A percentile compares a stretch with the other conserved stretches of the same genome.
Conservation (phyloP, 2,113 vertebrate species). For the Silurus asotus region DNA sequence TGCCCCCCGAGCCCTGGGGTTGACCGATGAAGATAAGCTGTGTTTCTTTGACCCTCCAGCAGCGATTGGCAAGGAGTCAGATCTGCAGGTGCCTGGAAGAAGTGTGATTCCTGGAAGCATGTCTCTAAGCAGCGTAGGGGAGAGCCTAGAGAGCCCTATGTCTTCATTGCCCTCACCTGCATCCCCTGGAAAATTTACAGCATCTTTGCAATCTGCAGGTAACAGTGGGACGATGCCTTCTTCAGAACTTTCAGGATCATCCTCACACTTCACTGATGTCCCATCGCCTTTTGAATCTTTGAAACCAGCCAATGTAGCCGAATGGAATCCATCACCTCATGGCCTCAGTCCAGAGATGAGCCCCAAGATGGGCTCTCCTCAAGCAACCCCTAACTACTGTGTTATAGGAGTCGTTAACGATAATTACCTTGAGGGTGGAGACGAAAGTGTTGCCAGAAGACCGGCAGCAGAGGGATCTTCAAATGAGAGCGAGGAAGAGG, state of each 20-base stretch:
- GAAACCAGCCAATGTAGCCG: slow-evolving; percentile 67
- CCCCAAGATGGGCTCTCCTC: slow-evolving; percentile 63
- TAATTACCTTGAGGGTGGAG: slow-evolving; percentile 53
- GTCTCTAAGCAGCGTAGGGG: slow-evolving; percentile 69
- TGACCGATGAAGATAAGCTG: slow-evolving; percentile 90
- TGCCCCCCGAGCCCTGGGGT: slow-evolving; percentile 68
- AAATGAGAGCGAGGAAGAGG: slow-evolving; percentile 64
- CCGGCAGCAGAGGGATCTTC: slow-evolving; percentile 58
- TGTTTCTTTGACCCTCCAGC: slow-evolving; percentile 80
- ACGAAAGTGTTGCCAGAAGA: slow-evolving; percentile 36
- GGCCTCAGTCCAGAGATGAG: slow-evolving; percentile 39
- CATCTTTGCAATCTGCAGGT: slow-evolving; percentile 62
- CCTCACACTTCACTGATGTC: slow-evolving; percentile 48
- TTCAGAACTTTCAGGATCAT: slow-evolving; percentile 66
- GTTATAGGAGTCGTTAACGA: slow-evolving; percentile 65
- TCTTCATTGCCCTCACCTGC: slow-evolving; percentile 70
- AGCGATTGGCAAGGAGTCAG: slow-evolving; percentile 71
- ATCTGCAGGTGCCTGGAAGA: slow-evolving; percentile 71
- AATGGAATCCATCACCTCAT: slow-evolving; percentile 74
- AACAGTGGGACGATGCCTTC: slow-evolving; percentile 65
- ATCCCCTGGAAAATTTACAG: slow-evolving; percentile 63
- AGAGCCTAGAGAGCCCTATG: slow-evolving; percentile 69
- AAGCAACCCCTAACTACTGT: slow-evolving; percentile 69
- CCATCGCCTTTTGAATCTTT: slow-evolving; percentile 18
- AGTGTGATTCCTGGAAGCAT: slow-evolving; percentile 62